A percentile compares a stretch with the other conserved stretches of the same genome.
These are phyloP conservation scores for Dendrocincla tyrannina DNA, from an alignment of 2,797 vertebrate species.

Conservation along the genomic window DNA sequence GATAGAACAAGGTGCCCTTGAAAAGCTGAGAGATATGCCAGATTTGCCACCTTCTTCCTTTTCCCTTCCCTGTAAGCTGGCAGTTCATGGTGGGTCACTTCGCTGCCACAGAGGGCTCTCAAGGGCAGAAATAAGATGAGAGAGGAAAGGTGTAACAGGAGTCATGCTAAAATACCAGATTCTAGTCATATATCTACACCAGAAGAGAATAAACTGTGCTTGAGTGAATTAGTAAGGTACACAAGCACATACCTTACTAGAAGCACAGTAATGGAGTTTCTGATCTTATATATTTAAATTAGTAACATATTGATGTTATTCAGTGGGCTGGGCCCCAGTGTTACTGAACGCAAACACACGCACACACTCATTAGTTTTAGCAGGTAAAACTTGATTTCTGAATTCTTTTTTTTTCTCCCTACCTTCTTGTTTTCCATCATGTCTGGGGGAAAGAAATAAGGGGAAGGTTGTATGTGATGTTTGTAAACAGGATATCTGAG, in stretches of 20 bases:
- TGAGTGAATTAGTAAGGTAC: not conserved
- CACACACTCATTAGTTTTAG: not conserved
- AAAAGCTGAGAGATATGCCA: not conserved
- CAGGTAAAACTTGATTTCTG: not conserved
- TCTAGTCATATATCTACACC: not conserved
- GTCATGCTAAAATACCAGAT: not conserved
- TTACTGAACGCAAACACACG: not conserved
- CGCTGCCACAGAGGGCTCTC: not conserved
- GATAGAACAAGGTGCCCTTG: not conserved
- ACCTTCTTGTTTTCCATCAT: not conserved
- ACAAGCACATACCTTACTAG: not conserved
- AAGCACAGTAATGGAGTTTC: not conserved
- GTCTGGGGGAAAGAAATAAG: not conserved
- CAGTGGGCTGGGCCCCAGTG: not conserved
- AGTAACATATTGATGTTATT: rapidly evolving
- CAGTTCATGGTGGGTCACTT: not conserved
- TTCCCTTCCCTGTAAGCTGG: not conserved
- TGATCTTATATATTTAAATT: not conserved
- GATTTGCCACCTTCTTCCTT: not conserved
- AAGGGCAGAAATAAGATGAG: not conserved
- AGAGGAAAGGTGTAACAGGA: not conserved
- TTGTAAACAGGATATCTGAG: not conserved
- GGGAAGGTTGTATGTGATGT: not conserved
- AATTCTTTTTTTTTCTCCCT: not conserved
- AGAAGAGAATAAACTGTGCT: not conserved